A percentile compares a stretch with the other conserved stretches of the same genome.
phyloP scores from a whole-genome alignment of 1,140 invertebrate genomes.

The Venustaconcha ellipsiformis region DNA sequence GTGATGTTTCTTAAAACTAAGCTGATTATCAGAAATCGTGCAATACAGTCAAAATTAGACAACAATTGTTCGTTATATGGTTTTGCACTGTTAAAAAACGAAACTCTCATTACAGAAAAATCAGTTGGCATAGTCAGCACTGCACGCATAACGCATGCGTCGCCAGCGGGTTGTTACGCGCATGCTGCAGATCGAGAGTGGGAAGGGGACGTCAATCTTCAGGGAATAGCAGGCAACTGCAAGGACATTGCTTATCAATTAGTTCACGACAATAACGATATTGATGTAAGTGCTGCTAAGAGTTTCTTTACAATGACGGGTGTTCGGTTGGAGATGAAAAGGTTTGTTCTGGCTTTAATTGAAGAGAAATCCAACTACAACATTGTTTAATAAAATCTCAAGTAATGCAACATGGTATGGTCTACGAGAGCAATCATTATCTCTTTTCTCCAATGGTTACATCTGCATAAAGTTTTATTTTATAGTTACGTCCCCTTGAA shows the following conservation, averaged over 20 bases:
- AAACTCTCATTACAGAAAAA: conserved; percentile 73
- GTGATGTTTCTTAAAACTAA: too few relatives aligned
- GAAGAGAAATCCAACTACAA: not conserved
- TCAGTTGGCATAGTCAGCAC: conserved; percentile 92
- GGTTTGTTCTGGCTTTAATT: not conserved
- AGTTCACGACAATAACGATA: conserved; percentile 38
- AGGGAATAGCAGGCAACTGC: conserved; percentile 45
- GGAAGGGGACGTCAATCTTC: conserved; percentile 57
- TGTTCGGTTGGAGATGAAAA: not conserved
- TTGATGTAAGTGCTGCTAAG: conserved; percentile 30
- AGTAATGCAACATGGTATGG: too few relatives aligned
- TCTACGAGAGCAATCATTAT: too few relatives aligned
- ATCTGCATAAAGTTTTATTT: too few relatives aligned
- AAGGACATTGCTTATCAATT: conserved; percentile 61
- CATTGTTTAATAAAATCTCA: not conserved
- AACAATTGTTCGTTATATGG: too few relatives aligned
- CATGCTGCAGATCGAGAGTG: conserved; percentile 75
- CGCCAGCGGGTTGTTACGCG: conserved; percentile 87
- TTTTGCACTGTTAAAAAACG: too few relatives aligned
- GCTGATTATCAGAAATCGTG: too few relatives aligned
- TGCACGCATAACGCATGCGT: conserved; percentile 91
- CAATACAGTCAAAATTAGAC: too few relatives aligned
- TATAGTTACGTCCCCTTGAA: too few relatives aligned
- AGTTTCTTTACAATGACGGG: too few relatives aligned
- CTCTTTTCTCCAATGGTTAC: too few relatives aligned